Conservation (phyloP, 2,797 vertebrate genomes). For the Onychomys torridus region DNA sequence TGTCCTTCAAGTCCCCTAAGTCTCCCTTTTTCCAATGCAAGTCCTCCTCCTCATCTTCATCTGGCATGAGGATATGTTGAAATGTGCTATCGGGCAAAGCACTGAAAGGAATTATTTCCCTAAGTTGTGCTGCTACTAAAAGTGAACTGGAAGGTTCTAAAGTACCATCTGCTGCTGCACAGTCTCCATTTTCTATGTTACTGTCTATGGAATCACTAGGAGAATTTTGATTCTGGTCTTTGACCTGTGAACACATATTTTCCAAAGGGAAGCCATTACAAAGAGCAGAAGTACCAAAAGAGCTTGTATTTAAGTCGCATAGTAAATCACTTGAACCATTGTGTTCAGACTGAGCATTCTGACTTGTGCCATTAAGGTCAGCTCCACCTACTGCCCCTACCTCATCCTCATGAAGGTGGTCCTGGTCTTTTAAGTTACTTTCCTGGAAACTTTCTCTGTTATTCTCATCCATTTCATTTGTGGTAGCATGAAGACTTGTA, state of each 20-base stretch:
- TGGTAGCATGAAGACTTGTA: conserved; percentile 88
- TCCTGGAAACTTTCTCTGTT: conserved; percentile 86
- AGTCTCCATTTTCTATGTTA: conserved; percentile 86
- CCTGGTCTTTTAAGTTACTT: conserved; percentile 88
- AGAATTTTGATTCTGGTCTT: conserved; percentile 85
- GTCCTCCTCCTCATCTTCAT: conserved; percentile 90
- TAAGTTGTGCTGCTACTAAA: conserved; percentile 88
- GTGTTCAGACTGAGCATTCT: conserved; percentile 88
- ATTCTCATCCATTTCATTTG: conserved; percentile 88
- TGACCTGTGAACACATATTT: conserved; percentile 79
- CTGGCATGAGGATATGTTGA: conserved; percentile 90
- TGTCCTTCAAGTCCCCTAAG: conserved; percentile 91
- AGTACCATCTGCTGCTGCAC: conserved; percentile 83
- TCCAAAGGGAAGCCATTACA: conserved; percentile 92
- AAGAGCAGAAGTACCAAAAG: conserved; percentile 84
- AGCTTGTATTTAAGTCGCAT: conserved; percentile 84
- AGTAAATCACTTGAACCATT: conserved; percentile 92
- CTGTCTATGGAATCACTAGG: conserved; percentile 83
- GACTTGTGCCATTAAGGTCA: conserved; percentile 85
- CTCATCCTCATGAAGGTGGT: conserved; percentile 90
- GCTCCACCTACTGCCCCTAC: conserved; percentile 94
- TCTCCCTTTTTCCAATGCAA: conserved; percentile 92
- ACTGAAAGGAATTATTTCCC: conserved; percentile 88
- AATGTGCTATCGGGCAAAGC: conserved; percentile 91
- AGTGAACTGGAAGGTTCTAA: conserved; percentile 88